phyloP scores from a whole-genome alignment of 2,113 vertebrate genomes.

The Piaya cayana region DNA sequence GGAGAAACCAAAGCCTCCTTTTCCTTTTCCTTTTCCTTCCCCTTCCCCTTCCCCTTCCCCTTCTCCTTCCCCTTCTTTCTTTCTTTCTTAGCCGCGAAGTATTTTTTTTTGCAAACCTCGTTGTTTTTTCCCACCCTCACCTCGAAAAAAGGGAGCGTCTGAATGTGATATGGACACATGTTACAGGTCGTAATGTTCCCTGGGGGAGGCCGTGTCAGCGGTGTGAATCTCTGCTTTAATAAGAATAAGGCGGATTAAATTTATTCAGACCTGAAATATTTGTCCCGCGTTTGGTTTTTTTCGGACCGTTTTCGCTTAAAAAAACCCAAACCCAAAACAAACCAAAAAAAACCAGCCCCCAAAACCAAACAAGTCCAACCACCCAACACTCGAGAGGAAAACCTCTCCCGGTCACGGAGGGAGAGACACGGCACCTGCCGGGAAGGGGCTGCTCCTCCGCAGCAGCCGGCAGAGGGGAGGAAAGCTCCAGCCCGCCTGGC shows the following conservation, averaged over 20 bases:
- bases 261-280: constrained; percentile 8
- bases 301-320: not conserved
- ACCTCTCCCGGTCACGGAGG: no score
- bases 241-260: not conserved
- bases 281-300: not conserved
- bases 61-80: no score
- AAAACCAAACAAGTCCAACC: no score
- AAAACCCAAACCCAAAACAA: not conserved
- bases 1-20: not conserved
- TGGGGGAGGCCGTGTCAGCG: not conserved
- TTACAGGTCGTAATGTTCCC: not conserved
- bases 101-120: not conserved
- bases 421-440: not conserved
- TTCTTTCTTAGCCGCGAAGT: not conserved
- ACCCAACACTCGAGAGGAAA: no score
- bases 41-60: no score
- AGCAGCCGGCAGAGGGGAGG: not conserved
- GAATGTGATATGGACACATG: not conserved
- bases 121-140: not conserved
- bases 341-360: no score
- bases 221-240: constrained; percentile 16
- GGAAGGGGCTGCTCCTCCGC: no score
- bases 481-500: not conserved
- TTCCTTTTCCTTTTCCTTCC: no score
- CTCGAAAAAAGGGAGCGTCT: not conserved